phyloP scores from a whole-genome alignment of 2,113 vertebrate genomes.

The Trichechus manatus region DNA sequence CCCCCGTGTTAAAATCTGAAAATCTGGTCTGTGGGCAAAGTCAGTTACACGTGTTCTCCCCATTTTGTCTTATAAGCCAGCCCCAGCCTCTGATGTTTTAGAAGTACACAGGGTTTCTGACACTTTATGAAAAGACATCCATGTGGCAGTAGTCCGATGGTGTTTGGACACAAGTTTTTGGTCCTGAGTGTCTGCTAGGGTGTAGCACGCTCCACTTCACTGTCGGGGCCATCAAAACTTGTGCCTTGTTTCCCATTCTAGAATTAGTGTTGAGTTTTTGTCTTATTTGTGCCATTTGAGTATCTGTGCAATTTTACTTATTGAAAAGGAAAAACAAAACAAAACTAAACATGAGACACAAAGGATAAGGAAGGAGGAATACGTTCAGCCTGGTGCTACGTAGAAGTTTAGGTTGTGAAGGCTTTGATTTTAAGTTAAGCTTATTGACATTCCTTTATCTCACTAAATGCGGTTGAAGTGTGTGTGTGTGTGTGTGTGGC shows the following conservation, averaged over 20 bases:
- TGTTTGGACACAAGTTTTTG: background rate
- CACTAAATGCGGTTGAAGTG: constrained; percentile 60
- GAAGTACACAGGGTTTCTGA: background rate
- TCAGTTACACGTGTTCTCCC: background rate
- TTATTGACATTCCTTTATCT: constrained; percentile 68
- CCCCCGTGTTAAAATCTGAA: constrained; percentile 45
- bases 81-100: constrained; percentile 16
- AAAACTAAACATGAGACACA: constrained; percentile 46
- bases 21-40: constrained; percentile 19
- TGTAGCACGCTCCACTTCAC: background rate
- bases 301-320: constrained; percentile 21
- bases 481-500: background rate
- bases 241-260: constrained; percentile 28
- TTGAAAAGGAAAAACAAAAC: constrained; percentile 5
- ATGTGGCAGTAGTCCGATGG: background rate
- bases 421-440: constrained; percentile 62
- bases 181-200: background rate
- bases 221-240: background rate
- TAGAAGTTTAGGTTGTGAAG: constrained; percentile 49
- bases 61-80: background rate
- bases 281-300: constrained; percentile 15
- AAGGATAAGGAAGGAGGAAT: constrained; percentile 50
- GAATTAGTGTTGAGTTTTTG: constrained; percentile 40
- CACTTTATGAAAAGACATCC: background rate
- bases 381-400: background rate